Base-by-base conservation (phyloP, 2,113 vertebrate genomes). In the Cathartes aura region DNA sequence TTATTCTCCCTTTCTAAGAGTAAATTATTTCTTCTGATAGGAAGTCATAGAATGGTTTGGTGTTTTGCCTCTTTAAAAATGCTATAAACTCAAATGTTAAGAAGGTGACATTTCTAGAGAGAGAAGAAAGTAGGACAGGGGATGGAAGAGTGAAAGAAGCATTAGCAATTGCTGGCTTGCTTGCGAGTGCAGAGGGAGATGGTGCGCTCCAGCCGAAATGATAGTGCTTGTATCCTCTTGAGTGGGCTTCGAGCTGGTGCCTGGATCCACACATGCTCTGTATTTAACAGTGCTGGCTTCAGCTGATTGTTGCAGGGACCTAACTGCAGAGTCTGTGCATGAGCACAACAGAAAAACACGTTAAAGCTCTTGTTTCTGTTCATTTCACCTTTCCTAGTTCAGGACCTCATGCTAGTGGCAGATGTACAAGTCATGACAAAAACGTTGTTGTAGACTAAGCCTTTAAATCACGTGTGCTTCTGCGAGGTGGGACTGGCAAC, bases 241-340 rank as follows among this genome's bases (percentile, higher is more conserved):
- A 42, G 22, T 13, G 34, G 53, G 60, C 8, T 74, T 71, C 5
- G 1, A 12, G 59, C 62, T 30, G 5, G 7, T 30, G 36, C 24
- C 70, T 16, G 34, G 8, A 48, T 58, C 27, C 8, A 6, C 9
- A 3, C 1, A 1, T 23, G 26, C n/a, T 88, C 15, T 0, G 0
- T 15, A 1, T 1, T 70, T 58, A 87, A 8, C 53, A 1, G 2
- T 0, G 3, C 11, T 84, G 68, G 26, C 22, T 92, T 90, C 63
- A 73, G 38, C 59, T 50, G 40, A 5, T 59, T 0, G 3, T 58
- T 68, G 47, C n/a, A 66, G 73, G 59, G 34, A 52, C 8, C 4
- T 12, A 32, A 30, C 11, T 18, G 29, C 24, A 38, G 50, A 76
- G 10, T 20, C 50, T 93, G n/a, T 59, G 58, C 0, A 1, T 36